Conservation (phyloP, 2,113 vertebrate species). For the Apodemus speciosus region DNA sequence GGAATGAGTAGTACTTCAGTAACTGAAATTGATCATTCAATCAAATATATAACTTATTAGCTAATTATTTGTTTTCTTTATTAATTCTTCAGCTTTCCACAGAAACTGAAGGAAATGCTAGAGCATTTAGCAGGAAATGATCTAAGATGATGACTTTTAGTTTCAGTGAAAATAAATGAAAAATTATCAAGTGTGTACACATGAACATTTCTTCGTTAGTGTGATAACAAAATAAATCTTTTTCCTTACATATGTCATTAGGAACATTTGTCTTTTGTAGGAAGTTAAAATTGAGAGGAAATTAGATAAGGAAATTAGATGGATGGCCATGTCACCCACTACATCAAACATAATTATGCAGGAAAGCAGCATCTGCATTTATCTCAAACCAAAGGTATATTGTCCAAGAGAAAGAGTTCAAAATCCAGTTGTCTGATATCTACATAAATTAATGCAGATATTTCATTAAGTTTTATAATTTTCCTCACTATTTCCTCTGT, state of each 20-base stretch:
- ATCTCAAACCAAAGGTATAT: background rate
- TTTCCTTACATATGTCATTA: background rate
- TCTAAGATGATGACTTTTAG: slow-evolving; percentile 18
- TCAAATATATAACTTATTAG: background rate
- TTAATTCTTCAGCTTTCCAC: slow-evolving; percentile 3
- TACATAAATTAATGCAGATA: background rate
- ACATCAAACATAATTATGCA: slow-evolving; percentile 3
- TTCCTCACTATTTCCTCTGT: background rate
- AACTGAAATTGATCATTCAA: slow-evolving; percentile 32
- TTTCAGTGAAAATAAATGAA: slow-evolving; percentile 52
- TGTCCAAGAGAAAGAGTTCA: background rate
- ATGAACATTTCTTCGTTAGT: background rate
- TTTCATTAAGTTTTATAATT: background rate
- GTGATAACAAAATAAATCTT: slow-evolving; percentile 4
- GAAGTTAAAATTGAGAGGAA: background rate
- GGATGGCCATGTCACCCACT: background rate
- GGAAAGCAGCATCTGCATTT: background rate
- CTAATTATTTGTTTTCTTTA: slow-evolving; percentile 20
- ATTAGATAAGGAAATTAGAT: slow-evolving; percentile 20
- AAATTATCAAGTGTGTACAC: background rate
- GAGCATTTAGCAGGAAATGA: slow-evolving; percentile 1
- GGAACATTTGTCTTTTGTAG: slow-evolving; percentile 13
- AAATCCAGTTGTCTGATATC: background rate
- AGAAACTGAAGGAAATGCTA: slow-evolving; percentile 16
- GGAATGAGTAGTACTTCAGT: background rate